A percentile compares a stretch with the other conserved stretches of the same genome.
phyloP scores from a whole-genome alignment of 2,113 vertebrate genomes.

The Tenrec ecaudatus region DNA sequence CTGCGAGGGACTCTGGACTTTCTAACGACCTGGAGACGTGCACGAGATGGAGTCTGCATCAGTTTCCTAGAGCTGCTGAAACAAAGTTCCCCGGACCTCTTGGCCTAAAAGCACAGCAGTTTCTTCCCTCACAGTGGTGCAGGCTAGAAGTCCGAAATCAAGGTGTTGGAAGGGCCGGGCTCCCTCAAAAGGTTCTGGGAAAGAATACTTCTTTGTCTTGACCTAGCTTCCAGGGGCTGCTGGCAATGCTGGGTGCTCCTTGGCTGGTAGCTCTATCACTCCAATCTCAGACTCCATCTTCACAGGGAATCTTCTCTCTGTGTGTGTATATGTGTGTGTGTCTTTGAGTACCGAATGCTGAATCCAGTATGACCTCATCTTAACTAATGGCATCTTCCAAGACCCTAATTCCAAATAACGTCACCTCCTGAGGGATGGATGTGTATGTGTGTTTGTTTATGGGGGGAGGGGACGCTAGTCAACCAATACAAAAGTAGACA shows the following conservation, averaged over 20 bases:
- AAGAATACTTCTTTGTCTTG: neutral
- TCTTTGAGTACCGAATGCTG: neutral
- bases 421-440: neutral
- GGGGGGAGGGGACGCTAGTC: neutral
- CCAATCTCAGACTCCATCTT: neutral
- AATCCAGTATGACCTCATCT: neutral
- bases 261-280: neutral
- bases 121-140: neutral
- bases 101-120: neutral
- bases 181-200: neutral
- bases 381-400: neutral
- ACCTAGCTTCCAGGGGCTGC: too few species aligned
- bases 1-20: neutral
- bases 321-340: neutral
- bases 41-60: neutral
- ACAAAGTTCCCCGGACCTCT: neutral
- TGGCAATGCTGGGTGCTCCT: neutral
- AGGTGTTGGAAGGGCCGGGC: neutral
- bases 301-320: neutral
- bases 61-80: neutral
- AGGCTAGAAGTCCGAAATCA: neutral
- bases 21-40: neutral
- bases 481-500: neutral
- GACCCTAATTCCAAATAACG: neutral
- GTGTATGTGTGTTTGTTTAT: too few species aligned